A percentile compares a stretch with the other conserved stretches of the same genome.
These are phyloP conservation scores for Python bivittatus DNA, from an alignment of 2,113 vertebrate genomes.

Conservation along the genomic window DNA sequence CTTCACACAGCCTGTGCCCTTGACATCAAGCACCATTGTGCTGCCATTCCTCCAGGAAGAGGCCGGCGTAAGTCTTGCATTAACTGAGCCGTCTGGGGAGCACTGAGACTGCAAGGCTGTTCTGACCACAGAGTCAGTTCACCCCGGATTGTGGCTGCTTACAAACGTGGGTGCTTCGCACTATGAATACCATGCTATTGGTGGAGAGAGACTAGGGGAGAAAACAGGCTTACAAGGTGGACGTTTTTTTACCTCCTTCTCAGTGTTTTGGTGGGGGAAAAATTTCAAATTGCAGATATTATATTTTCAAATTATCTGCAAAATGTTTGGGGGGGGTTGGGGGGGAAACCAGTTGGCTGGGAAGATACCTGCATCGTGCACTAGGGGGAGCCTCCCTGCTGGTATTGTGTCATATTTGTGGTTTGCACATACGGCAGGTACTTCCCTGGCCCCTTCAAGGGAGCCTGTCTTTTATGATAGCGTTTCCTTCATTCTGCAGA, in stretches of 20 bases:
- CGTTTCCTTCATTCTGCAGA: conserved; percentile 70
- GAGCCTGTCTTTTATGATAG: conserved; percentile 2
- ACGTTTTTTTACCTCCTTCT: background rate
- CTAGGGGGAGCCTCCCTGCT: background rate
- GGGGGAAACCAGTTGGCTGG: no score
- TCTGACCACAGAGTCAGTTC: background rate
- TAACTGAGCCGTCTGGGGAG: background rate
- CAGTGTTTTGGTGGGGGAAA: background rate
- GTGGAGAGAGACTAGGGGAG: background rate
- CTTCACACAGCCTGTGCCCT: conserved; percentile 96
- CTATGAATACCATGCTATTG: background rate
- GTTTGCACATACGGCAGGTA: background rate
- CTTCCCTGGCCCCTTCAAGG: background rate
- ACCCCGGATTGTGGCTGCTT: background rate
- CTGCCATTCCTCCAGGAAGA: conserved; percentile 91
- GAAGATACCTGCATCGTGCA: background rate
- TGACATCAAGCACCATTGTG: conserved; percentile 97
- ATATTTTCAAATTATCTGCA: background rate
- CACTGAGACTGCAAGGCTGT: background rate
- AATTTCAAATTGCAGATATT: background rate
- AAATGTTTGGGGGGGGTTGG: no score
- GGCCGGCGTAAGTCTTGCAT: conserved; percentile 86
- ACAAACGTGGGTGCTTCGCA: background rate
- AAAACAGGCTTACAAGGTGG: background rate
- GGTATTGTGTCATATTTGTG: background rate